A percentile compares a stretch with the other conserved stretches of the same genome.
Conservation (phyloP, 37 sponge, comb jelly and placozoan genomes). For the Axinella damicornis region DNA sequence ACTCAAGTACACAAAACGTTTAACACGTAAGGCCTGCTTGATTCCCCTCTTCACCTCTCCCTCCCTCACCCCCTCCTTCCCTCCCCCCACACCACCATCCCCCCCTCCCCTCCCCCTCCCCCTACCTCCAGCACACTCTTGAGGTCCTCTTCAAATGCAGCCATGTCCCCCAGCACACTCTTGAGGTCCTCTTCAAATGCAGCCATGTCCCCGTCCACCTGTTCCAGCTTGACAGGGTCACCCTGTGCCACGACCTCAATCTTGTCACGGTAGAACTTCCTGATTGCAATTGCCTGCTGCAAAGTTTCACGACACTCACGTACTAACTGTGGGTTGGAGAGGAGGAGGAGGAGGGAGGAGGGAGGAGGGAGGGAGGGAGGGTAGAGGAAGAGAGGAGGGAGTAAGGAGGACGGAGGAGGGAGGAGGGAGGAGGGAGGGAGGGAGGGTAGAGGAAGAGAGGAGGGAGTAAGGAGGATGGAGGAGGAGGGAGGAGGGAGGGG, state of each 20-base stretch:
- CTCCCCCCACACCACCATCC: background rate
- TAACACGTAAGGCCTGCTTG: too few relatives aligned
- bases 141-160: slow-evolving; percentile 63
- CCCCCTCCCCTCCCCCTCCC: background rate
- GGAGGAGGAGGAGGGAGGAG: background rate
- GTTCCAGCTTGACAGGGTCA: slow-evolving; percentile 35
- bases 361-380: too few relatives aligned
- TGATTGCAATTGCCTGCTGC: slow-evolving; percentile 57
- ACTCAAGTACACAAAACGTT: too few relatives aligned
- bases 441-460: too few relatives aligned
- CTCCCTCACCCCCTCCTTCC: background rate
- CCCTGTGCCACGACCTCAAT: slow-evolving; percentile 32
- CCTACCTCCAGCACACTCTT: slow-evolving; percentile 58
- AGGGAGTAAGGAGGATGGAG: too few relatives aligned
- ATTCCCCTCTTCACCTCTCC: too few relatives aligned
- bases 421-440: too few relatives aligned
- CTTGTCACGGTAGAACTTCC: slow-evolving; percentile 54
- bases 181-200: slow-evolving; percentile 66
- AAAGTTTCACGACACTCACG: slow-evolving; percentile 62
- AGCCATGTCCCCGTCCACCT: slow-evolving; percentile 46
- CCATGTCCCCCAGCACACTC: slow-evolving; percentile 50
- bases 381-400: too few relatives aligned
- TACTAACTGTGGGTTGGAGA: slow-evolving; percentile 49
- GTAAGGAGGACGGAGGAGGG: too few relatives aligned
- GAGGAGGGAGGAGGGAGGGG: too few relatives aligned